A percentile compares a stretch with the other conserved stretches of the same genome.
These are phyloP conservation scores for Phenganax stokvisi DNA, from an alignment of 92 coral and sea anemone genomes.

Conservation along the genomic window DNA sequence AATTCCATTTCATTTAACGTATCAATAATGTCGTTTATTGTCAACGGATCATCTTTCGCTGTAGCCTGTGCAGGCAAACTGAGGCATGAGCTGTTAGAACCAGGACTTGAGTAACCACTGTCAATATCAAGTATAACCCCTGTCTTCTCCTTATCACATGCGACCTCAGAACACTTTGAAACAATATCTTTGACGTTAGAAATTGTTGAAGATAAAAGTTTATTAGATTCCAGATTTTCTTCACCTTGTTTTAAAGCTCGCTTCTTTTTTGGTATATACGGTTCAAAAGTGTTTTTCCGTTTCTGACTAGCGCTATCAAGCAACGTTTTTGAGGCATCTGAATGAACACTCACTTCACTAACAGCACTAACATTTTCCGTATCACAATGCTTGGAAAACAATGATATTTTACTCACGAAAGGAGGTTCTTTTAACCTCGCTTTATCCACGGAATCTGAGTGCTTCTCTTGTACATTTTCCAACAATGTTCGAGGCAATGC, in stretches of 20 bases:
- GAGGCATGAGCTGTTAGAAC: slow-evolving; percentile 77
- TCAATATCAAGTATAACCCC: slow-evolving; percentile 47
- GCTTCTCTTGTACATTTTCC: not conserved
- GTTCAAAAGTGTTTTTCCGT: slow-evolving; percentile 60
- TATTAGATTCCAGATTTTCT: not conserved
- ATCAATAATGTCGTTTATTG: not conserved
- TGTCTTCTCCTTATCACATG: slow-evolving; percentile 39
- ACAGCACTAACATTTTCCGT: not conserved
- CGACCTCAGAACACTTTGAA: not conserved
- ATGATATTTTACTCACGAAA: not conserved
- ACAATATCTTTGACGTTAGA: not conserved
- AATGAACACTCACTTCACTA: too few relatives aligned
- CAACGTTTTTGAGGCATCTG: not conserved
- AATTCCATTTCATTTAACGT: not conserved
- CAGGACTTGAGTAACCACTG: slow-evolving; percentile 94
- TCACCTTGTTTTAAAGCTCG: slow-evolving; percentile 24
- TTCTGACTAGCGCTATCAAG: not conserved
- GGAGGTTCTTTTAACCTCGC: not conserved
- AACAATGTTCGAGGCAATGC: not conserved
- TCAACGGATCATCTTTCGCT: not conserved
- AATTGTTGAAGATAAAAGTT: not conserved
- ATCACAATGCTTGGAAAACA: not conserved
- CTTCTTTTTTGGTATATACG: slow-evolving; percentile 74
- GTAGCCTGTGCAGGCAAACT: slow-evolving; percentile 33
- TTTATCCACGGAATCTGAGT: not conserved